Conservation (phyloP, 2,113 vertebrate genomes). For the Brienomyrus longianalis region DNA sequence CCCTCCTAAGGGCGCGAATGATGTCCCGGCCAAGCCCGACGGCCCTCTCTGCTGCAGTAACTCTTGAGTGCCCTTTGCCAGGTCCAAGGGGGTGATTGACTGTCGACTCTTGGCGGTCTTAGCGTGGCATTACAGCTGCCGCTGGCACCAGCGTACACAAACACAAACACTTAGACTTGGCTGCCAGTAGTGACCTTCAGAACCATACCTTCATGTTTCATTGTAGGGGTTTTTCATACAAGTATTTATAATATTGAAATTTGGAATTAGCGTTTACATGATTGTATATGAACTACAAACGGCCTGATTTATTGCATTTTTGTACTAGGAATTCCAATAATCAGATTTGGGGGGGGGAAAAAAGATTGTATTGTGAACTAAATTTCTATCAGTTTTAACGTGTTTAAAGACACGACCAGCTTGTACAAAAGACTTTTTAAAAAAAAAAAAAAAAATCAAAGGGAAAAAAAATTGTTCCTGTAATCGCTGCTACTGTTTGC, state of each 20-base stretch:
- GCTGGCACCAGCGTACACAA: constrained; percentile 52
- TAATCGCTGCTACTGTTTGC: constrained; percentile 75
- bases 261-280: constrained; percentile 76
- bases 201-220: constrained; percentile 71
- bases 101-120: neutral
- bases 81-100: neutral
- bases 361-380: constrained; percentile 78
- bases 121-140: neutral
- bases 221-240: constrained; percentile 77
- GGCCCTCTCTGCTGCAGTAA: neutral
- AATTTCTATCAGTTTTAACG: constrained; percentile 64
- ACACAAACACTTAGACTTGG: constrained; percentile 50
- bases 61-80: neutral
- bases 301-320: constrained; percentile 76
- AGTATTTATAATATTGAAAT: constrained; percentile 72
- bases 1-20: neutral
- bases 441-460: neutral
- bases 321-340: constrained; percentile 52
- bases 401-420: constrained; percentile 61
- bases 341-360: constrained; percentile 22
- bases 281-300: constrained; percentile 79
- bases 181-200: constrained; percentile 82
- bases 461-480: constrained; percentile 57
- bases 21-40: neutral
- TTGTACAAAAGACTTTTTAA: constrained; percentile 43